These are phyloP conservation scores for Eulemur macaco DNA, from an alignment of 2,113 vertebrate genomes.

Conservation along the genomic window DNA sequence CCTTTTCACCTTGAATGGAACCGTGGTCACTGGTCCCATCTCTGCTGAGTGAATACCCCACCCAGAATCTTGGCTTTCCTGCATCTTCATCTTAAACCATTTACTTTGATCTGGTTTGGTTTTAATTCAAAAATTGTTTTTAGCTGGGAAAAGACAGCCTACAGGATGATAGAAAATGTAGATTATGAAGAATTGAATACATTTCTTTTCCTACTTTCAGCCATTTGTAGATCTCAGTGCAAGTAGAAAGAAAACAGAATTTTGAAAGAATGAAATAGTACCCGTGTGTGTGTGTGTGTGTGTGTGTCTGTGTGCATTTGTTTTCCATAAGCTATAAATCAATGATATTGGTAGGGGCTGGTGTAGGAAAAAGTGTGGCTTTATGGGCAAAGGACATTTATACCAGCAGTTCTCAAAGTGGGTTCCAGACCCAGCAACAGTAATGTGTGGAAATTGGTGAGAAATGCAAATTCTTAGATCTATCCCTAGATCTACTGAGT, in stretches of 20 bases:
- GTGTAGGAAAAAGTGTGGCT: neutral
- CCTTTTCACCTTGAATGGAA: conserved; percentile 10
- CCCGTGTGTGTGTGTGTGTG: neutral
- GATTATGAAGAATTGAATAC: neutral
- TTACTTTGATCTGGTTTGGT: neutral
- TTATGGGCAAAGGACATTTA: neutral
- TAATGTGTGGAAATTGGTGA: neutral
- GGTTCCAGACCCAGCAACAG: neutral
- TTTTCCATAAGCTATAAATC: neutral
- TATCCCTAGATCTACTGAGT: neutral
- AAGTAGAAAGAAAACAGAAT: neutral
- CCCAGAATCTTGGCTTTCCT: neutral
- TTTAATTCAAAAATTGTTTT: conserved; percentile 12
- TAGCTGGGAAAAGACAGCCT: neutral
- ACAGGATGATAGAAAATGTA: neutral
- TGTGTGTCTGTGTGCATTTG: neutral
- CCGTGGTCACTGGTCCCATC: neutral
- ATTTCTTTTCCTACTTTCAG: neutral
- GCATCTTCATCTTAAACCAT: neutral
- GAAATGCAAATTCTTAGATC: neutral
- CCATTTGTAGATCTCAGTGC: neutral
- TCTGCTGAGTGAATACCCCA: neutral
- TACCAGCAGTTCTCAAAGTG: neutral
- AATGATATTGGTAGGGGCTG: neutral
- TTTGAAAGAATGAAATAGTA: neutral